Conservation (phyloP, 2,888 invertebrate genomes). For the Ethmia dodecea region DNA sequence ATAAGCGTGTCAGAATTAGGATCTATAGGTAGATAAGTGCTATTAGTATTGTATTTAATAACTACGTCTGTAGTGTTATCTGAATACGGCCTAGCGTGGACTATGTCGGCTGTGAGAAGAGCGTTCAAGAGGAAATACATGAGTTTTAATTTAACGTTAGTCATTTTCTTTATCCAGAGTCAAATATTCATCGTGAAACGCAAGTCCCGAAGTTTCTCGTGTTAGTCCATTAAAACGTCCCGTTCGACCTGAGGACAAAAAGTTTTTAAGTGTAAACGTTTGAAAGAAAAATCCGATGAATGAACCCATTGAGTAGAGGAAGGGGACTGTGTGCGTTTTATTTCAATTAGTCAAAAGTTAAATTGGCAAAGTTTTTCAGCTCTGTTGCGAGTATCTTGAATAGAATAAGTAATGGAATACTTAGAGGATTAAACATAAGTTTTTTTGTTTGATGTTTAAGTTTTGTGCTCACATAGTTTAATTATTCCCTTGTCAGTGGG, state of each 20-base stretch:
- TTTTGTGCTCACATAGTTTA: too few species aligned
- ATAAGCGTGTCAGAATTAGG: conserved; percentile 61
- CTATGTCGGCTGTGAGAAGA: conserved; percentile 54
- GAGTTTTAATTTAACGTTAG: conserved; percentile 69
- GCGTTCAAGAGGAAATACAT: conserved; percentile 63
- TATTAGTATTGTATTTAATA: conserved; percentile 45
- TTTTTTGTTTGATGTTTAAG: too few species aligned
- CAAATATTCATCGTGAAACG: conserved; percentile 33
- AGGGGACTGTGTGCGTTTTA: too few species aligned
- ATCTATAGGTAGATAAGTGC: conserved; percentile 57
- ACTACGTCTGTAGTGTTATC: conserved; percentile 43
- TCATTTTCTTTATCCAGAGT: conserved; percentile 42
- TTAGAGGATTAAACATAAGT: too few species aligned
- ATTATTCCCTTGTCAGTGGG: too few species aligned
- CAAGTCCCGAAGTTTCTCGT: neutral
- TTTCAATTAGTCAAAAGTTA: too few species aligned
- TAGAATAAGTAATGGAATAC: too few species aligned
- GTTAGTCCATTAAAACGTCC: conserved; percentile 9
- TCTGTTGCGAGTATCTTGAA: too few species aligned
- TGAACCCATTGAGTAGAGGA: too few species aligned
- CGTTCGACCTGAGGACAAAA: conserved; percentile 21
- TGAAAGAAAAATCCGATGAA: too few species aligned
- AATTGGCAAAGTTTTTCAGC: too few species aligned
- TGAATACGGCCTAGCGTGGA: conserved; percentile 56
- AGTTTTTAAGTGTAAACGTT: too few species aligned